These are phyloP conservation scores for Amorpha juglandis DNA, from an alignment of 2,888 invertebrate species.

Conservation along the genomic window DNA sequence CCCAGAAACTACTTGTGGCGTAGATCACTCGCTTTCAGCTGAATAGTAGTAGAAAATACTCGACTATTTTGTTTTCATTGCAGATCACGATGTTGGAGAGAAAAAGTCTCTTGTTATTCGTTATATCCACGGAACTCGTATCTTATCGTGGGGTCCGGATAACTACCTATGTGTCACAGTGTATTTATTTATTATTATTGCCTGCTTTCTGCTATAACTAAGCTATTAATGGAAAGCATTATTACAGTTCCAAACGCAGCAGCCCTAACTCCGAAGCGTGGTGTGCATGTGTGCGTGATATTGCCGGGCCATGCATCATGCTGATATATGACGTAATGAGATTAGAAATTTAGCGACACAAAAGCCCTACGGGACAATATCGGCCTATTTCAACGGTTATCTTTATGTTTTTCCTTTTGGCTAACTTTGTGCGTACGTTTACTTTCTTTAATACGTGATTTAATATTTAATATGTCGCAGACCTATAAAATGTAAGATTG, in stretches of 20 bases:
- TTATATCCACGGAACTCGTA: no score
- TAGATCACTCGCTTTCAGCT: no score
- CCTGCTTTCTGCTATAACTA: no score
- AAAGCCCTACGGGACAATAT: slow-evolving; percentile 19
- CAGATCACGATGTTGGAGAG: no score
- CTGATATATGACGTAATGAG: slow-evolving; percentile 60
- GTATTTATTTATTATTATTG: no score
- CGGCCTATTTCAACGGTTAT: slow-evolving; percentile 15
- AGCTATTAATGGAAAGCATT: not conserved
- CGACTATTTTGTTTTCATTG: no score
- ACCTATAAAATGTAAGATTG: no score
- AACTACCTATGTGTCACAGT: no score
- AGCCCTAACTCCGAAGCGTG: slow-evolving; percentile 12
- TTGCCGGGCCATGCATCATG: slow-evolving; percentile 51
- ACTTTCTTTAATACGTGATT: slow-evolving; percentile 6
- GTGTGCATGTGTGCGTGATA: slow-evolving; percentile 38
- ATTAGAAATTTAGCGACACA: slow-evolving; percentile 44
- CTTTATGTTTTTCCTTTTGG: slow-evolving; percentile 10
- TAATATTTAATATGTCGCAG: not conserved
- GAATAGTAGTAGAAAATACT: no score
- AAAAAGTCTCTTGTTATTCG: no score
- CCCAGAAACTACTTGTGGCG: no score
- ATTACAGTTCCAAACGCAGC: not conserved
- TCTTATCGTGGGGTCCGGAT: no score
- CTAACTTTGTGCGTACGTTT: not conserved